These are phyloP conservation scores for Enteromius treurensis DNA, from an alignment of 2,797 vertebrate genomes.

Conservation along the genomic window DNA sequence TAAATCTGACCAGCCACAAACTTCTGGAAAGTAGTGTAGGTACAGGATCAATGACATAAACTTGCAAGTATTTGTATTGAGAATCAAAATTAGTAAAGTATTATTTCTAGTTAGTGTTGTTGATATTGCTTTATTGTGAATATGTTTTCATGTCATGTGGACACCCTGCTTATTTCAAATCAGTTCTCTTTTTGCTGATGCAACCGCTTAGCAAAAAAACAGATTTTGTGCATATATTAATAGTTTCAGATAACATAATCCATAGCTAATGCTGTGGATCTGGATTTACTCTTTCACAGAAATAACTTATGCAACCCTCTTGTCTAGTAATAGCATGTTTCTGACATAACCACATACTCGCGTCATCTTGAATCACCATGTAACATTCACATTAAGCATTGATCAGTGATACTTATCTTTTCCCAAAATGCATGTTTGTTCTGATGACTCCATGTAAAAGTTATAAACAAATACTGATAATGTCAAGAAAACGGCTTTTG, in stretches of 20 bases:
- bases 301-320: slow-evolving; percentile 8
- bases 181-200: neutral
- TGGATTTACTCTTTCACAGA: neutral
- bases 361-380: neutral
- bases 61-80: neutral
- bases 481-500: neutral
- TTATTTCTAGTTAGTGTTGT: neutral
- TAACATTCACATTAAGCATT: neutral
- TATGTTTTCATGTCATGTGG: neutral
- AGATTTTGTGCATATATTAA: neutral
- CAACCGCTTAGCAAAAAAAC: neutral
- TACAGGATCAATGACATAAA: neutral
- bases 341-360: neutral
- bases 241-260: slow-evolving; percentile 1
- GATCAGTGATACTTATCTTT: neutral
- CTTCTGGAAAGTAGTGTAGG: neutral
- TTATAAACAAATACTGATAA: neutral
- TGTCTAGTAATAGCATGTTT: neutral
- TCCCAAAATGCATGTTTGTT: neutral
- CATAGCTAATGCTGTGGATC: neutral
- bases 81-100: neutral
- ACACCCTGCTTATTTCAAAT: neutral
- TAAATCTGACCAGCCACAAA: neutral
- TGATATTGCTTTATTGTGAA: neutral
- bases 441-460: neutral